phyloP scores from a whole-genome alignment of 2,113 vertebrate genomes.

The Phyllostomus discolor region DNA sequence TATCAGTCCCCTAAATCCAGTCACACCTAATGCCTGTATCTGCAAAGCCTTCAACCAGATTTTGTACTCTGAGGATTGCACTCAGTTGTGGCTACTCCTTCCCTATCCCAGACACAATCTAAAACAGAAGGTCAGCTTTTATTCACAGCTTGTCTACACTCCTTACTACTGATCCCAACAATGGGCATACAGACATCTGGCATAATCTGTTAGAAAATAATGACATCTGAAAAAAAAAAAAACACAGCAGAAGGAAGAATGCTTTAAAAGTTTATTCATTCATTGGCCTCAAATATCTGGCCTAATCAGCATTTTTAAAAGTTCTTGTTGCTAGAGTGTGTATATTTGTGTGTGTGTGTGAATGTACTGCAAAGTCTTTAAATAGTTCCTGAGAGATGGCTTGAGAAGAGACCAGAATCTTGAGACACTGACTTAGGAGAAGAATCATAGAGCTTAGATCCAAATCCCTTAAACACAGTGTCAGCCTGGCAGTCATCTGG shows the following conservation, averaged over 20 bases:
- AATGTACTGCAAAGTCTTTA: background rate
- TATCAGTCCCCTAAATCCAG: background rate
- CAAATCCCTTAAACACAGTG: background rate
- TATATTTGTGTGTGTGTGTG: background rate
- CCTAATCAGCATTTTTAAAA: background rate
- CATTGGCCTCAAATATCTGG: background rate
- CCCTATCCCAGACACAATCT: background rate
- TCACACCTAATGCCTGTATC: background rate
- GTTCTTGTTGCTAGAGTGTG: background rate
- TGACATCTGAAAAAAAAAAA: background rate
- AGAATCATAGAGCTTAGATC: conserved; percentile 34
- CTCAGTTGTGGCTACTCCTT: background rate
- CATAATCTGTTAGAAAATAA: background rate
- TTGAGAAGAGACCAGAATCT: background rate
- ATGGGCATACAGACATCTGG: background rate
- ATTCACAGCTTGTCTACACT: background rate
- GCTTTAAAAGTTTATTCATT: background rate
- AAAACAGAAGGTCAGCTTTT: background rate
- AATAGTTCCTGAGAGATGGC: background rate
- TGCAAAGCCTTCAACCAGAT: background rate
- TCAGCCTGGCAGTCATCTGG: background rate
- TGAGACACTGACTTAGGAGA: conserved; percentile 1
- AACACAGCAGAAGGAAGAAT: background rate
- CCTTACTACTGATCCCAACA: background rate
- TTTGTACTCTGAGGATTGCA: background rate